Evolutionary conservation across 2,113 vertebrate species (phyloP).

Genomic region (Megaceryle maxima): DNA sequence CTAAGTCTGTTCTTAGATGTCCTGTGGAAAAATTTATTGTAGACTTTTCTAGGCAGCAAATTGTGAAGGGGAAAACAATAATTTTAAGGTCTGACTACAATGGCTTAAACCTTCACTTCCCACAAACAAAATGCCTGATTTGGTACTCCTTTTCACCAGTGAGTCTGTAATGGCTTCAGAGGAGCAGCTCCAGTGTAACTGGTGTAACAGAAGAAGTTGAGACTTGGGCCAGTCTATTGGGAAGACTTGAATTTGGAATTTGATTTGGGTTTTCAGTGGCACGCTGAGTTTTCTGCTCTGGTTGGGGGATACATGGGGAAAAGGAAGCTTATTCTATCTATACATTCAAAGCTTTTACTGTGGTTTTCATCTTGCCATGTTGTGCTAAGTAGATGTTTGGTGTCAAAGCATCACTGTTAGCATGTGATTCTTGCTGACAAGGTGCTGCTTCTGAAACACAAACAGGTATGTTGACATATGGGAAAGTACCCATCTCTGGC

Average conservation of each 20-base stretch:
- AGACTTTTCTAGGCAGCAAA: neutral
- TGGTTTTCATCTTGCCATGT: neutral
- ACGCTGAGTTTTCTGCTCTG: neutral
- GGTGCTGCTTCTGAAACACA: neutral
- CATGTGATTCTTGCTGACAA: neutral
- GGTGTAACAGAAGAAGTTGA: neutral
- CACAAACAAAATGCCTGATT: neutral
- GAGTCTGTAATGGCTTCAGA: neutral
- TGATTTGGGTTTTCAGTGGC: neutral
- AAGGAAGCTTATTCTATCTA: neutral
- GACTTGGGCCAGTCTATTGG: neutral
- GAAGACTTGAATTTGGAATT: neutral
- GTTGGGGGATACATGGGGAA: neutral
- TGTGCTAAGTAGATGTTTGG: neutral
- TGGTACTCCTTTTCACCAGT: neutral
- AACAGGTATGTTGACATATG: neutral
- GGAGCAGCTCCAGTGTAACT: neutral
- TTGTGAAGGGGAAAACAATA: neutral
- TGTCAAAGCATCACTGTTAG: neutral
- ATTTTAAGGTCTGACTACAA: neutral
- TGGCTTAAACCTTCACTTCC: neutral
- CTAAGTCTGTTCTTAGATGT: neutral
- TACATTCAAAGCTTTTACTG: neutral
- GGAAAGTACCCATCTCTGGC: neutral
- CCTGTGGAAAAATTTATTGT: neutral